phyloP scores from a whole-genome alignment of 2,113 vertebrate species.

The Piaya cayana region DNA sequence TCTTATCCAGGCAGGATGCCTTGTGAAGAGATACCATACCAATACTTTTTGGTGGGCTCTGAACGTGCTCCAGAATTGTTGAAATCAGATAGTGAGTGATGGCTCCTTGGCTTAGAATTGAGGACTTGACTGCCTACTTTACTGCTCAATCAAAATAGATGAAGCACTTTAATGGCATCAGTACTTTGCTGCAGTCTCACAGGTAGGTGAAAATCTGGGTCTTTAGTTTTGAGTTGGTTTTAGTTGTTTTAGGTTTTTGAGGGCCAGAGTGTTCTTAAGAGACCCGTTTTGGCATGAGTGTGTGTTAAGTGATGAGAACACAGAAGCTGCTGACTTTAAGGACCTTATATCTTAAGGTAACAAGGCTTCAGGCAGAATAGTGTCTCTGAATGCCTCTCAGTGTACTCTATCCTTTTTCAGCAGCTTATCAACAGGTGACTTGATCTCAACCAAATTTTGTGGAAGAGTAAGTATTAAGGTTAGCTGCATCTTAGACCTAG shows the following conservation, averaged over 20 bases:
- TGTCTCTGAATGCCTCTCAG: neutral
- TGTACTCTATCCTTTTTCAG: neutral
- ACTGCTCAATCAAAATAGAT: neutral
- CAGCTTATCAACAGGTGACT: neutral
- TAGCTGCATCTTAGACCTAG: neutral
- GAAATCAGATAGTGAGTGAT: neutral
- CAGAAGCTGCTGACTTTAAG: neutral
- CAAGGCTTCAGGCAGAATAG: accelerated
- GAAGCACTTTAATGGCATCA: neutral
- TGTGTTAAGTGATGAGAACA: neutral
- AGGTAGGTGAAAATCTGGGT: neutral
- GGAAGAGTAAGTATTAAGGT: neutral
- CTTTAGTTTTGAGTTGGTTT: neutral
- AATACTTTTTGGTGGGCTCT: neutral
- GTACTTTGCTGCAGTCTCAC: neutral
- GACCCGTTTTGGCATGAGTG: neutral
- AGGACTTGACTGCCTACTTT: no score
- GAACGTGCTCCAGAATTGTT: neutral
- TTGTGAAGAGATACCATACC: neutral
- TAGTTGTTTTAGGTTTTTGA: neutral
- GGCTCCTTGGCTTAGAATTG: neutral
- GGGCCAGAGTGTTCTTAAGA: neutral
- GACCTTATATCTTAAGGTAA: neutral
- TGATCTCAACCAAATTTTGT: neutral
- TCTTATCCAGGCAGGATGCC: neutral